Evolutionary conservation across 2,797 vertebrate species (phyloP), one percentile per base, ranked within the genome.

Genomic region (Gila robusta): DNA sequence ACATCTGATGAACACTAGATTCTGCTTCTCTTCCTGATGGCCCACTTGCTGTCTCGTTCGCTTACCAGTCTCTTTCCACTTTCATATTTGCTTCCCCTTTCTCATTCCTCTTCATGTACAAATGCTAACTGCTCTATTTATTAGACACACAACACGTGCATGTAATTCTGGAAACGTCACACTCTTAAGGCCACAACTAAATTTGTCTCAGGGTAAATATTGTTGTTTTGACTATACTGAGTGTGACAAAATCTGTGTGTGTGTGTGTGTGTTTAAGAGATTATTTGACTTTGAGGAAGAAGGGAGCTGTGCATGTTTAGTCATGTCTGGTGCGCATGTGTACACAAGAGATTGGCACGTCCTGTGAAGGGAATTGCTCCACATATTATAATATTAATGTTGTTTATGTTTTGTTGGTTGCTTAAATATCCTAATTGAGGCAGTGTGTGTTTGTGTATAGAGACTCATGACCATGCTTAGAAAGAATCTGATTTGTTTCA

Each of bases 271-370:
- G 70, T 47, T 66, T 47, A 79, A 70, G 35, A 74, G 32, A 73
- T 41, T 81, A 41, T 86, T 86, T 86, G 84, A 66, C 84, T 81
- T 74, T 54, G 78, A 85, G 70, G 67, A 71, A 73, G 76, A 59
- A 54, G 59, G 32, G 28, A 73, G 78, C 37, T 80, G 44, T 39
- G 78, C 84, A 52, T 86, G 77, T 81, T 86, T 81, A n/a, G 69
- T 86, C 69, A 73, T 66, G 78, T 86, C 84, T 86, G 78, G 23
- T 74, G 56, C 4, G 41, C 84, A 86, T 81, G 56, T 86, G 84
- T 86, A 86, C 69, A 37, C 69, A 78, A 32, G 54, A 74, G 28
- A n/a, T 73, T 23, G 70, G 69, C 56, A 16, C 56, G 28, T 59
- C 26, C 44, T 66, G 52, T 59, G 37, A 83, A 73, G 81, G 66